phyloP scores from a whole-genome alignment of 2,797 vertebrate species.

The Benthosema pterotum region DNA sequence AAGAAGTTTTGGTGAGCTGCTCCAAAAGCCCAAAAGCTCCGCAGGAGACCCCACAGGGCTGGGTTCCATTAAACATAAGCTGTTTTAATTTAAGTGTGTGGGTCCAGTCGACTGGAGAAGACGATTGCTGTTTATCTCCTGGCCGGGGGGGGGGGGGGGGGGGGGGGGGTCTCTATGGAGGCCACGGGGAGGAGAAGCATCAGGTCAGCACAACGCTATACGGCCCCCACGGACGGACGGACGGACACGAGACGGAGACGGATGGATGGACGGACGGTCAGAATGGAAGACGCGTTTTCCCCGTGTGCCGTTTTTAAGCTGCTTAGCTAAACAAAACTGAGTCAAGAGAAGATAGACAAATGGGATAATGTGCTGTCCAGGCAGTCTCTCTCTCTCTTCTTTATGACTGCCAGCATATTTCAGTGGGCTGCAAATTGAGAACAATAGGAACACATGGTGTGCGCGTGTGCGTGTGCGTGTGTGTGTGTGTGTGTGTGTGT shows the following conservation, averaged over 20 bases:
- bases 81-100: constrained; percentile 69
- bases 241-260: constrained; percentile 44
- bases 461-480: no score
- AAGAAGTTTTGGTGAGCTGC: constrained; percentile 43
- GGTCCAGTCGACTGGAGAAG: constrained; percentile 61
- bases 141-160: no score
- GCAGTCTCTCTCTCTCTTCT: constrained; percentile 11
- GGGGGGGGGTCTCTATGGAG: constrained; percentile 35
- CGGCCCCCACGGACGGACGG: constrained; percentile 42
- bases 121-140: constrained; percentile 54
- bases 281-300: constrained; percentile 37
- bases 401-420: constrained; percentile 32
- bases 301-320: constrained; percentile 51
- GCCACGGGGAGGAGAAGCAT: constrained; percentile 47
- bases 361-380: constrained; percentile 26
- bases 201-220: constrained; percentile 56
- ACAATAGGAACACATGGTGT: constrained; percentile 64
- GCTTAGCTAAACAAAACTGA: constrained; percentile 54
- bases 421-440: constrained; percentile 49
- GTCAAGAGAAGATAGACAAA: constrained; percentile 35
- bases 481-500: no score
- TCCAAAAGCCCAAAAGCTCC: constrained; percentile 37
- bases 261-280: constrained; percentile 39
- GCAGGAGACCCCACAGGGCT: constrained; percentile 40
- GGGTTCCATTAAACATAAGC: constrained; percentile 71